Evolutionary conservation across 2,888 invertebrate genomes (phyloP), one percentile per base, ranked within the genome.

Genomic region (Choristoneura rosaceana): DNA sequence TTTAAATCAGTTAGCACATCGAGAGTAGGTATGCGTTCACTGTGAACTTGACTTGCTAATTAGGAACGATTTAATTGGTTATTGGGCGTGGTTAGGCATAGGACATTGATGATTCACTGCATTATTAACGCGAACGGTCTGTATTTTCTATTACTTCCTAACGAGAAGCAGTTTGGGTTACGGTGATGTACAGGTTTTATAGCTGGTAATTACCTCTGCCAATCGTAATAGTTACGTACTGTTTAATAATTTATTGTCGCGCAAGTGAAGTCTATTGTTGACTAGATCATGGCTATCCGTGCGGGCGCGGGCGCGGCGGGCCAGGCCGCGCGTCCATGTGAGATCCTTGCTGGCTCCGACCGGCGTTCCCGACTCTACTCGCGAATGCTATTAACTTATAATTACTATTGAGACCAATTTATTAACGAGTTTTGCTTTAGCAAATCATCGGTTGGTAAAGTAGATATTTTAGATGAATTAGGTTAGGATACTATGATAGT

Each of bases 121-220:
- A 25, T 25, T 25, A 25, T 25, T 25, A 25, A 25, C 25, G 25
- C 25, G 25, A 25, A 25, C 25, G 25, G 25, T 1, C 25, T 25
- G 25, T 84, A 87, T 87, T 88, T 90, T 90, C 83, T 90, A 89
- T 89, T 84, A 88, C 85, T 89, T 87, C 84, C 85, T 90, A 90
- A 90, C 85, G 85, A 88, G 87, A 82, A 80, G 85, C 89, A 89
- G 90, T 93, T 93, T 93, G 90, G 93, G 90, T 94, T 93, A 93
- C 91, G 92, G 91, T 88, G 90, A 85, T 93, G 93, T 93, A 91
- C 93, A 93, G 92, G 92, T 92, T 93, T 89, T 87, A 92, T 92
- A 93, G 93, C 94, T 93, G 94, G 93, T 94, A 93, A 93, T 93
- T 92, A 93, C 93, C 94, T 94, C 93, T 92, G 94, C 94, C 94